These are phyloP conservation scores for Scalopus aquaticus DNA, from an alignment of 2,113 vertebrate species.

Conservation along the genomic window DNA sequence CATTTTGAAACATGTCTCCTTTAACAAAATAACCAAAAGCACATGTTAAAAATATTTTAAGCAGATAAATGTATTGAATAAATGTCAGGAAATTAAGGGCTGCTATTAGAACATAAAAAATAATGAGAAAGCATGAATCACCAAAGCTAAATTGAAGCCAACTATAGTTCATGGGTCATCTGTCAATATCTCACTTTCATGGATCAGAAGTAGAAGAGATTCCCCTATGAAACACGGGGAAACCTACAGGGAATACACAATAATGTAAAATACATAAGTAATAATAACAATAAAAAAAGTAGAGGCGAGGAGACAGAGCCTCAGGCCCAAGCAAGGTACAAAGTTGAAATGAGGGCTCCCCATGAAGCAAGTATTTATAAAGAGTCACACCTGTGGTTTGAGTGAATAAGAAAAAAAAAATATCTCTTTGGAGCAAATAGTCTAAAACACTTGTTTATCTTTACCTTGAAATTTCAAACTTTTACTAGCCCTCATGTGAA, in stretches of 20 bases:
- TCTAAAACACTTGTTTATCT: background rate
- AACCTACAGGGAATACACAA: no score
- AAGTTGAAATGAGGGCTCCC: background rate
- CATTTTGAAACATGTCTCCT: background rate
- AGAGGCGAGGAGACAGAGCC: background rate
- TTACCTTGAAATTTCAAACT: background rate
- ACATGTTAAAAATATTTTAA: background rate
- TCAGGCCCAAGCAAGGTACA: background rate
- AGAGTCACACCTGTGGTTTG: background rate
- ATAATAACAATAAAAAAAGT: no score
- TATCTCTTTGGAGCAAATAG: background rate
- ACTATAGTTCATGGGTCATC: background rate
- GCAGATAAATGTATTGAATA: background rate
- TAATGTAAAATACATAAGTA: no score
- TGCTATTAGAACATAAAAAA: background rate
- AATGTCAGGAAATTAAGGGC: background rate
- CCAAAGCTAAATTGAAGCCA: background rate
- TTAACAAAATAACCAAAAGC: background rate
- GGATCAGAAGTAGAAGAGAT: background rate
- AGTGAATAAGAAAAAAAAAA: background rate
- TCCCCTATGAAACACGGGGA: no score
- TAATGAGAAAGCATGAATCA: conserved; percentile 1
- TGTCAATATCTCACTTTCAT: background rate
- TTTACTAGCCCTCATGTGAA: background rate
- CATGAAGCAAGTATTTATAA: background rate